Conservation (phyloP, 2,888 invertebrate species). For the Eustalomyia histrio region DNA sequence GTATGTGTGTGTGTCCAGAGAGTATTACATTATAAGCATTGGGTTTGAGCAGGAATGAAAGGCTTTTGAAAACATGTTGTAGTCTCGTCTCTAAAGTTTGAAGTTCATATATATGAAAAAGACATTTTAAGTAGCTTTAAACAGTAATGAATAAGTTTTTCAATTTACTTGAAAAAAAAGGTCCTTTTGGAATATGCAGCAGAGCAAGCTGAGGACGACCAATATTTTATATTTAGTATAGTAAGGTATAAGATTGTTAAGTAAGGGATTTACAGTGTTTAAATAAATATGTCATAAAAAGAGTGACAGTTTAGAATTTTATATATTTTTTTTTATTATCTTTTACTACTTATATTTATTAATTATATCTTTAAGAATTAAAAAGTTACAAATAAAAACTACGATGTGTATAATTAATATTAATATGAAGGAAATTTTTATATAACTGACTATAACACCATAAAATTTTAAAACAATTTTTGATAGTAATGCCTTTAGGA, state of each 20-base stretch:
- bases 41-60: background rate
- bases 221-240: constrained; percentile 39
- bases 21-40: background rate
- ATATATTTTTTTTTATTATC: background rate
- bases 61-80: constrained; percentile 33
- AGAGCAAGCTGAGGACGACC: constrained; percentile 23
- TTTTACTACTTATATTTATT: background rate
- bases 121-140: constrained; percentile 67
- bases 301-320: background rate
- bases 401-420: too few relatives aligned
- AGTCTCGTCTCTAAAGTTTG: constrained; percentile 50
- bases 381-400: too few relatives aligned
- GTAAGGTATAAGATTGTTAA: constrained; percentile 34
- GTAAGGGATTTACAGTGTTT: constrained; percentile 45
- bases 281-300: constrained; percentile 42
- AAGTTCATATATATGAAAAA: constrained; percentile 50
- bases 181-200: constrained; percentile 35
- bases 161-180: constrained; percentile 63
- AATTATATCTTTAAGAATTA: background rate
- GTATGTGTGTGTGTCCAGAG: background rate
- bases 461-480: too few relatives aligned
- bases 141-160: constrained; percentile 67
- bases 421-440: too few relatives aligned
- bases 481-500: too few relatives aligned
- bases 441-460: too few relatives aligned